Conservation (phyloP, 2,888 invertebrate species). For the Drosophila meridionalis region DNA sequence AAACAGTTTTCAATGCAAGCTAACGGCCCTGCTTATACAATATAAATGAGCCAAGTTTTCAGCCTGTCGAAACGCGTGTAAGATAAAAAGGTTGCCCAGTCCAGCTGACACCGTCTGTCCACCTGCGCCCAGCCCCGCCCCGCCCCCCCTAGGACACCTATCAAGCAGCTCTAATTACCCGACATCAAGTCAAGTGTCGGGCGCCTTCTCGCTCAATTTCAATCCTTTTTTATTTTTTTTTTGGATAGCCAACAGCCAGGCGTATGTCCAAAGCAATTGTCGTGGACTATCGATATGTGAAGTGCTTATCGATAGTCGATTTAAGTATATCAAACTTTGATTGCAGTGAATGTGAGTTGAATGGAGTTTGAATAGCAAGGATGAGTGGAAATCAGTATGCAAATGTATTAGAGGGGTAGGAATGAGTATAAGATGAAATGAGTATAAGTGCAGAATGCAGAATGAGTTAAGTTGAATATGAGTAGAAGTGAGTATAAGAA, state of each 20-base stretch:
- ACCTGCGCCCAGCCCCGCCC: neutral
- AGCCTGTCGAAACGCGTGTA: conserved; percentile 43
- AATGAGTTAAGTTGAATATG: neutral
- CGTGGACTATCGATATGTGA: conserved; percentile 8
- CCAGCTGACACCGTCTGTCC: neutral
- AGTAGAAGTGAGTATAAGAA: neutral
- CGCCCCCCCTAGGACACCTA: neutral
- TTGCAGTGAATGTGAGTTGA: neutral
- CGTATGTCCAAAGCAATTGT: conserved; percentile 25
- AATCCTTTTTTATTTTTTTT: neutral
- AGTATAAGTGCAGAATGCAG: neutral
- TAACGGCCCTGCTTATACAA: conserved; percentile 71
- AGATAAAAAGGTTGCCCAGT: conserved; percentile 36
- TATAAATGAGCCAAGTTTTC: conserved; percentile 72
- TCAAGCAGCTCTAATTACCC: conserved; percentile 2
- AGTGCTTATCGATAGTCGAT: neutral
- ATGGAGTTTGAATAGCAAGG: neutral
- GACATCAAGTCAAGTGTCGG: conserved; percentile 9
- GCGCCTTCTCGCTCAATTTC: neutral
- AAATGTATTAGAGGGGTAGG: too few species aligned
- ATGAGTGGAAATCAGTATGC: neutral
- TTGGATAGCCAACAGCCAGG: conserved; percentile 46
- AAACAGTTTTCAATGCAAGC: conserved; percentile 54
- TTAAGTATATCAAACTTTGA: conserved; percentile 2
- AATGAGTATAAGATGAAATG: neutral